Evolutionary conservation across 2,113 vertebrate species (phyloP), one percentile per base, ranked within the genome.

Genomic region (Sigmodon hispidus): DNA sequence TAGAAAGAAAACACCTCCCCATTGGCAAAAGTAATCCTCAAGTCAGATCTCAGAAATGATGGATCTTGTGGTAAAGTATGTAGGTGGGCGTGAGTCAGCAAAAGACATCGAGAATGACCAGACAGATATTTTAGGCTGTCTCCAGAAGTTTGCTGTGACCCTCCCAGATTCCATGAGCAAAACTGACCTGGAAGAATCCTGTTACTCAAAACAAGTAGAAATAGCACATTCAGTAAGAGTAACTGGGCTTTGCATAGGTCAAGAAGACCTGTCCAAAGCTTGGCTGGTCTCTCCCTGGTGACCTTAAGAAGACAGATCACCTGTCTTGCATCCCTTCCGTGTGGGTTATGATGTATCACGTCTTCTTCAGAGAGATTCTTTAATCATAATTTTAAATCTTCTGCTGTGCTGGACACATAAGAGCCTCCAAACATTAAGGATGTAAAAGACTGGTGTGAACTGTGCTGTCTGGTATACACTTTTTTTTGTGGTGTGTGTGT

Each of bases 121-220:
- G 94, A 95, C 92, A 91, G 89, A 48, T 89, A 93, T 52, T 95
- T 94, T 3, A 87, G 36, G 13, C 57, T 63, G 57, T 94, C 70
- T 94, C 81, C 21, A 55, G 26, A 63, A 90, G 79, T 79, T 97
- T 95, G 79, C 50, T 50, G 72, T 96, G 96, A 96, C 83, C 91
- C 76, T 73, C 67, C 1, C 8, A 70, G 26, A 63, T 87, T 79
- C 55, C 83, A 93, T 36, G 59, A 90, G 31, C 21, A 91, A 84
- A 94, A 19, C 9, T 24, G 57, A 80, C 83, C 79, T 80, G 84
- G 79, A 95, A 95, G 80, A 95, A 76, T n/a, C 34, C 48, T 61
- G 40, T 40, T 91, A 34, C 22, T 89, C 21, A 65, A 43, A 90
- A 52, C n/a, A 85, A 89, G 12, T 69, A 29, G n/a, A 87, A 94